A percentile compares a stretch with the other conserved stretches of the same genome.
Conservation (phyloP, 2,888 invertebrate species). For the Pollenia angustigena region DNA sequence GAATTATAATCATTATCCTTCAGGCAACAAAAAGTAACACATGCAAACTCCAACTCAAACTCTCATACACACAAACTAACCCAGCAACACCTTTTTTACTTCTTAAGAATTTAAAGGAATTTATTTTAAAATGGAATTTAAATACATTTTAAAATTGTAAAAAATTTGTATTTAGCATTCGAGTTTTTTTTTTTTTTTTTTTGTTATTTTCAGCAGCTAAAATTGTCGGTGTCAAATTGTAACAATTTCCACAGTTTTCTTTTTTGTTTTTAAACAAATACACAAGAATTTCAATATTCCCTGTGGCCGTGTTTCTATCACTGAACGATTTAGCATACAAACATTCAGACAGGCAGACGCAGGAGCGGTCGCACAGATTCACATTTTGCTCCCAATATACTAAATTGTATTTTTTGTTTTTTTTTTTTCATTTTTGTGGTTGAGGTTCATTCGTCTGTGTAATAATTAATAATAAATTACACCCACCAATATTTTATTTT, state of each 20-base stretch:
- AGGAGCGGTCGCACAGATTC: neutral
- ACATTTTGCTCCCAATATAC: slow-evolving; percentile 43
- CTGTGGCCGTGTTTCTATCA: slow-evolving; percentile 12
- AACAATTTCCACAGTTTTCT: slow-evolving; percentile 66
- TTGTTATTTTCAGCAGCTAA: slow-evolving; percentile 27
- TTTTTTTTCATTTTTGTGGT: slow-evolving; percentile 37
- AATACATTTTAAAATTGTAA: slow-evolving; percentile 27
- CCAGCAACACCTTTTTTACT: slow-evolving; percentile 53
- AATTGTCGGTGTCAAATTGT: slow-evolving; percentile 67
- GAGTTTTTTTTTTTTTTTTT: neutral
- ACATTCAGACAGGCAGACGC: neutral
- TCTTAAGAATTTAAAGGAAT: slow-evolving; percentile 16
- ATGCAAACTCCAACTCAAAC: slow-evolving; percentile 44
- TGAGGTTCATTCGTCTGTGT: slow-evolving; percentile 61
- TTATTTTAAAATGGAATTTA: slow-evolving; percentile 32
- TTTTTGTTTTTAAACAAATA: slow-evolving; percentile 13
- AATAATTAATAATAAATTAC: slow-evolving; percentile 77
- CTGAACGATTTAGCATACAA: neutral
- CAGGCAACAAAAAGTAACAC: slow-evolving; percentile 35
- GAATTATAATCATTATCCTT: slow-evolving; percentile 62
- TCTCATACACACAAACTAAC: neutral
- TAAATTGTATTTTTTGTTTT: slow-evolving; percentile 18
- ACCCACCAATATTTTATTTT: slow-evolving; percentile 65
- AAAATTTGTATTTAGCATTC: neutral
- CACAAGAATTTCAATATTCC: slow-evolving; percentile 21